phyloP scores from a whole-genome alignment of 1,140 invertebrate genomes.

The Sinonovacula constricta region DNA sequence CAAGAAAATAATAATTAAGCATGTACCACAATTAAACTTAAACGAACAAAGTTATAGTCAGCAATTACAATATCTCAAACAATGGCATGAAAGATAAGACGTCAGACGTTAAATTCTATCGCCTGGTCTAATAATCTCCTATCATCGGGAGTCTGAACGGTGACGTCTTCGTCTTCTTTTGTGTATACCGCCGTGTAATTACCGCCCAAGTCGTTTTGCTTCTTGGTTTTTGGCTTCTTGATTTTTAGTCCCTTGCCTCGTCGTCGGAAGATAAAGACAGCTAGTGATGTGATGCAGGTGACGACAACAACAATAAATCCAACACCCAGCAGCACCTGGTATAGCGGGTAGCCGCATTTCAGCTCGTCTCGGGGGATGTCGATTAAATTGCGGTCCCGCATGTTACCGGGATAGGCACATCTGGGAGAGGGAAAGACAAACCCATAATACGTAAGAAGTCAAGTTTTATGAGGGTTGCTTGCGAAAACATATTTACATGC shows the following conservation, averaged over 20 bases:
- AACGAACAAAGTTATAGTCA: too few species aligned
- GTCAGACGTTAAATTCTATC: conserved; percentile 42
- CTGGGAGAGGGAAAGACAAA: conserved; percentile 2
- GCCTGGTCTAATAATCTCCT: conserved; percentile 15
- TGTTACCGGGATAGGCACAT: conserved; percentile 1
- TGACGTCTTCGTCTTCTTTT: conserved; percentile 31
- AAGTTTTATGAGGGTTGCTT: too few species aligned
- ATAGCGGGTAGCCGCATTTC: background rate
- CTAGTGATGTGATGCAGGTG: background rate
- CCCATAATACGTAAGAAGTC: too few species aligned
- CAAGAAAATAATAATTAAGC: too few species aligned
- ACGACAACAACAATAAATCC: background rate
- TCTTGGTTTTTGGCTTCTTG: background rate
- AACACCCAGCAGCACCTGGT: background rate
- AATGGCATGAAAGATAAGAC: too few species aligned
- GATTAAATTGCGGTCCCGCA: conserved; percentile 6
- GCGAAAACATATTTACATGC: too few species aligned
- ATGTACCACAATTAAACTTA: too few species aligned
- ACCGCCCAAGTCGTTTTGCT: conserved; percentile 1
- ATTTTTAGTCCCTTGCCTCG: background rate
- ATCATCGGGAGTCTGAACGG: conserved; percentile 15
- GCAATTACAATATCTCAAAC: too few species aligned
- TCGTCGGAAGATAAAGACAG: background rate
- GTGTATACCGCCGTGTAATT: conserved; percentile 44
- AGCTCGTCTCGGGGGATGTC: conserved; percentile 20